These are phyloP conservation scores for Hirtodrosophila alboralis DNA, from an alignment of 2,888 invertebrate genomes.

Conservation along the genomic window DNA sequence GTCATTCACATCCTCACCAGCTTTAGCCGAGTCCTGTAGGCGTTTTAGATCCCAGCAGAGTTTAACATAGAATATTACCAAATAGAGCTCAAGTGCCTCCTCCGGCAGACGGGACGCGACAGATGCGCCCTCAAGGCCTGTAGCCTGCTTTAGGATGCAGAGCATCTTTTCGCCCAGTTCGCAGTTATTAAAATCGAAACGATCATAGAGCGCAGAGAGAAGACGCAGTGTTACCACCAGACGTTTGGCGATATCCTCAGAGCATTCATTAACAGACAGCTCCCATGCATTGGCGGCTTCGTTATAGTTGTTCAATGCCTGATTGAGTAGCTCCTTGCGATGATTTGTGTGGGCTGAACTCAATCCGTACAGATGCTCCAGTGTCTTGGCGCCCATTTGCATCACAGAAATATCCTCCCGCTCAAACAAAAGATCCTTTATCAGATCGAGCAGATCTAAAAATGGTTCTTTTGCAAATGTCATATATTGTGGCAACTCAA, in stretches of 20 bases:
- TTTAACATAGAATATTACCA: conserved; percentile 29
- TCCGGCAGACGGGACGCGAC: background rate
- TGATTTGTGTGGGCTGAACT: background rate
- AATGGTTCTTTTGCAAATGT: background rate
- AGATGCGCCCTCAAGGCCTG: too few species aligned
- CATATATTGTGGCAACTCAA: conserved; percentile 48
- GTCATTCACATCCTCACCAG: background rate
- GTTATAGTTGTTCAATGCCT: conserved; percentile 40
- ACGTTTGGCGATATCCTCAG: background rate
- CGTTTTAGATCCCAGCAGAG: conserved; percentile 44
- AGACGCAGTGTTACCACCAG: conserved; percentile 33
- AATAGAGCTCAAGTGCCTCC: conserved; percentile 15
- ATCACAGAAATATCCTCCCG: conserved; percentile 25
- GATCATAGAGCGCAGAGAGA: conserved; percentile 29
- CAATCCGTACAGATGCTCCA: conserved; percentile 21
- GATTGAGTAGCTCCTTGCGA: conserved; percentile 31
- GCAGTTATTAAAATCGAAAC: conserved; percentile 38
- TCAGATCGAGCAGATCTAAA: conserved; percentile 15
- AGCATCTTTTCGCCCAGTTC: conserved; percentile 24
- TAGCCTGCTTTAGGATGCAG: conserved; percentile 1
- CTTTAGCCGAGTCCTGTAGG: background rate
- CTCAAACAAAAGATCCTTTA: conserved; percentile 34
- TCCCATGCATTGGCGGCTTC: conserved; percentile 21
- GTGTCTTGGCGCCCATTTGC: conserved; percentile 25
- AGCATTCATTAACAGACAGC: background rate